Evolutionary conservation across 2,888 invertebrate species (phyloP), one percentile per base, ranked within the genome.

Genomic region (Eudasyphora cyanicolor): DNA sequence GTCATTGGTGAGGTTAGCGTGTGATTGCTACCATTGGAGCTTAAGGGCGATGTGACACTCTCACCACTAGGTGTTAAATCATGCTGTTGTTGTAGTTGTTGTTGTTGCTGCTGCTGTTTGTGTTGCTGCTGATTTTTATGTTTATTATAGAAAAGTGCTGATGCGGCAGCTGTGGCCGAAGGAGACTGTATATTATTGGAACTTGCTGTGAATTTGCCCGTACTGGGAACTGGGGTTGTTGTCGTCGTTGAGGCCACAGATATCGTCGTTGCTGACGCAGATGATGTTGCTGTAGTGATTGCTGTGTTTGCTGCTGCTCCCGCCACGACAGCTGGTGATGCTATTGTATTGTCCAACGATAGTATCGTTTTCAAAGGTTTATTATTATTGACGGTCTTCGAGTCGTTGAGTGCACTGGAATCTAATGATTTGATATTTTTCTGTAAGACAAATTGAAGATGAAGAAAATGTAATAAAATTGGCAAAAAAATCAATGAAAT

Each of bases 381-480:
- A 87, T 92, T 92, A 86, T 91, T 92, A 87, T 92, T 91, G 62
- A 88, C 89, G 24, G 89, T 83, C 86, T 91, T 91, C 74, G 91
- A 91, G 75, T 91, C 91, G 84, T 88, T 91, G 64, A 88, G 85
- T 29, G 83, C 6, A 67, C 87, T 87, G 60, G 91, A 90, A 87
- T 92, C 92, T 87, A 92, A 87, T 51, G 92, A 92, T 88, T 92
- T 92, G 74, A 90, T 89, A 86, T 89, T 88, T 89, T 92, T 92
- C 92, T 92, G 89, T 35, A 89, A 88, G 85, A 80, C 35, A 62
- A 49, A 19, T 24, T 35, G 38, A 62, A 74, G 12, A 17, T 62
- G 62, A 12, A 70, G 17, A 62, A 54, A 27, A 62, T 64, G n/a
- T 70, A 57, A 14, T 60, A 49, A 62, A n/a, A n/a, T n/a, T 67